Conservation (phyloP, 1,140 invertebrate species). For the Papilio xuthus region DNA sequence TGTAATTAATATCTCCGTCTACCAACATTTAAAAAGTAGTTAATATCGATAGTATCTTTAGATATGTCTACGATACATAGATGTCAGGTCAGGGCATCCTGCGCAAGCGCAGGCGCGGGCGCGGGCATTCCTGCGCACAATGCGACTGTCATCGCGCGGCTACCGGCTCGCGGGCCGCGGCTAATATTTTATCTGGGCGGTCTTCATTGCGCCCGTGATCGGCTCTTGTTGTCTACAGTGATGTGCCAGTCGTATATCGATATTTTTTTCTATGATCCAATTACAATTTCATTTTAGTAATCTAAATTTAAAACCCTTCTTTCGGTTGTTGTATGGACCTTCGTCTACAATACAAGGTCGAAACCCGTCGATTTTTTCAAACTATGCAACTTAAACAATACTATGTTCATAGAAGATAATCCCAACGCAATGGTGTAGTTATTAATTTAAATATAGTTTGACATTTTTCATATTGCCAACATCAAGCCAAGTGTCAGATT, state of each 20-base stretch:
- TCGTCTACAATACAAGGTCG: no score
- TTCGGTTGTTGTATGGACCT: no score
- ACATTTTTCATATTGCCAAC: no score
- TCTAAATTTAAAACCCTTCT: no score
- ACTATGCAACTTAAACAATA: no score
- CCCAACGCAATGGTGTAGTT: no score
- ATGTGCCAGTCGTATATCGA: slow-evolving; percentile 39
- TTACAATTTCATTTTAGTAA: no score
- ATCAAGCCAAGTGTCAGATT: no score
- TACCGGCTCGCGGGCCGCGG: slow-evolving; percentile 58
- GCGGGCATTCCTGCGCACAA: slow-evolving; percentile 46
- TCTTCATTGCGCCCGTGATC: slow-evolving; percentile 70
- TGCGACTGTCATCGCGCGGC: slow-evolving; percentile 63
- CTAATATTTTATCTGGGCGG: slow-evolving; percentile 76
- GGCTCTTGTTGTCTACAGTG: slow-evolving; percentile 52
- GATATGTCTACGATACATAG: slow-evolving; percentile 23
- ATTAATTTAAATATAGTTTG: no score
- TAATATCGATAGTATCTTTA: background rate
- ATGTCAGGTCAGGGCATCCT: slow-evolving; percentile 11
- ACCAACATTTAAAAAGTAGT: background rate
- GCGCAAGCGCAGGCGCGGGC: slow-evolving; percentile 21
- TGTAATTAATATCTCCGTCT: background rate
- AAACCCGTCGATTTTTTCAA: no score
- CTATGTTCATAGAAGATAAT: no score
- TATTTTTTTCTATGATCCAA: slow-evolving; percentile 1